Conservation (phyloP, 2,113 vertebrate species). For the Stegostoma tigrinum region DNA sequence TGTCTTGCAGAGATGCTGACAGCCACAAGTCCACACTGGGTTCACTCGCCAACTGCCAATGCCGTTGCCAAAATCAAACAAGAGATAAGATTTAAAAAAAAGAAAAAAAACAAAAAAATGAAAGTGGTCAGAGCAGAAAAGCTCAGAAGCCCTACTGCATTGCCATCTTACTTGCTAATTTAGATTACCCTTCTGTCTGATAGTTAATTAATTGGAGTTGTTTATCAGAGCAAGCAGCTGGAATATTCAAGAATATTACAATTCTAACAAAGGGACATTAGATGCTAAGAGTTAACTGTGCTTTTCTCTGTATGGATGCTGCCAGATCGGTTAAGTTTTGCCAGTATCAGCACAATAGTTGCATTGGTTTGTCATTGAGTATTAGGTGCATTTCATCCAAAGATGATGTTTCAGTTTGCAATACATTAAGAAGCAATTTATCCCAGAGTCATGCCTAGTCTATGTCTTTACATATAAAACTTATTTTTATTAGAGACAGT, state of each 20-base stretch:
- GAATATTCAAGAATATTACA: not conserved
- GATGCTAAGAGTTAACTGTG: no score
- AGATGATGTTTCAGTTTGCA: not conserved
- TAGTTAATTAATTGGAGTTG: not conserved
- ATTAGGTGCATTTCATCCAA: not conserved
- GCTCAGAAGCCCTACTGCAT: no score
- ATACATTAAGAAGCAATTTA: not conserved
- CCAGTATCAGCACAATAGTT: not conserved
- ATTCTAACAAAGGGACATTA: no score
- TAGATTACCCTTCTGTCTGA: not conserved
- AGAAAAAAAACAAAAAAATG: no score
- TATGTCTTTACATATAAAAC: not conserved
- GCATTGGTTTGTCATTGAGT: not conserved
- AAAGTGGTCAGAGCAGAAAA: no score
- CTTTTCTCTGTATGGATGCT: no score
- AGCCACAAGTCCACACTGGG: no score
- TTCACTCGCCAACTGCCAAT: no score
- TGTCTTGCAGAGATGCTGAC: no score
- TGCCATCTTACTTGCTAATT: not conserved
- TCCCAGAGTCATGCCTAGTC: not conserved
- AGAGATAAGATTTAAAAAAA: no score
- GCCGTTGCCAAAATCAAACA: no score
- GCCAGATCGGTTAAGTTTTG: no score
- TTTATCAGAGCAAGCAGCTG: not conserved
- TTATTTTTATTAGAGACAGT: not conserved